Evolutionary conservation across 2,113 vertebrate species (phyloP), one percentile per base, ranked within the genome.

Genomic region (Ammodytes marinus): DNA sequence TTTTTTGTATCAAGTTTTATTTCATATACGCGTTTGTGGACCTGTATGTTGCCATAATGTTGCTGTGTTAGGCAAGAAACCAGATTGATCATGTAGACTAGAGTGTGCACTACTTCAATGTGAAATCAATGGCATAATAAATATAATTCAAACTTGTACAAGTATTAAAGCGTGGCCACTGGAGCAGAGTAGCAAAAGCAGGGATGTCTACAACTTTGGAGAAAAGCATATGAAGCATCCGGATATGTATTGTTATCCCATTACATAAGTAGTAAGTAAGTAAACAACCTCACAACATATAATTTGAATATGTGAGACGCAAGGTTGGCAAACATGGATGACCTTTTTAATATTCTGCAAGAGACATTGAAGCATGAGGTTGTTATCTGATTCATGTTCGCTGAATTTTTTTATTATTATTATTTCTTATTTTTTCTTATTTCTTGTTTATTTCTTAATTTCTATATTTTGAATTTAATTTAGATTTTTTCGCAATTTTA

Each of bases 31-130:
- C 42, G 60, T 84, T 66, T 70, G 68, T 27, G 39, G 67, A 67
- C 49, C 77, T n/a, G 27, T 73, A n/a, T n/a, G n/a, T n/a, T n/a
- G 70, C 46, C 40, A 58, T 37, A 70, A 27, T 27, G 82, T 65
- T 83, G 73, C 85, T 70, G 72, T n/a, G 79, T 82, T 81, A 88
- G 83, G 84, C 85, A 86, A 74, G 72, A 85, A 85, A 63, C 4
- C 12, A 27, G 15, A 88, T 84, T 52, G 82, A 87, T 87, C 37
- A 3, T 17, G 53, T 27, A 27, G 27, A 27, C 64, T 53, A 27
- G 61, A 49, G 43, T 27, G 12, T 77, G 76, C 83, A 79, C 46
- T 13, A 43, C 74, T 74, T 27, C 27, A 27, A 27, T 61, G 52
- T 27, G 11, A 74, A 57, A 87, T 88, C 83, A 43, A 82, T 83